These are phyloP conservation scores for Pogona vitticeps DNA, from an alignment of 2,113 vertebrate species.

Conservation along the genomic window DNA sequence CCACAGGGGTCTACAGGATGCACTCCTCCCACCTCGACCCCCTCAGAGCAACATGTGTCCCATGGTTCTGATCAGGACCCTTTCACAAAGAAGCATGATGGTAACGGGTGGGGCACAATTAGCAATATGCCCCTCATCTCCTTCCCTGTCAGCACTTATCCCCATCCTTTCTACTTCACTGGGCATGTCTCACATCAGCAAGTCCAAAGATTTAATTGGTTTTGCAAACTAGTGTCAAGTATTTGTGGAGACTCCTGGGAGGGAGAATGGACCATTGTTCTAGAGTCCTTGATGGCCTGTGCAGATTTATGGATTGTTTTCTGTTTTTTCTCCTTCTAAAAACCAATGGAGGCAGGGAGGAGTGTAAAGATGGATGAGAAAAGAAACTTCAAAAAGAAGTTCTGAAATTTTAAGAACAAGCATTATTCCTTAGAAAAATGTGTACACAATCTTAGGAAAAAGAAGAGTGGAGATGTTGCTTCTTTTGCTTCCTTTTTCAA, in stretches of 20 bases:
- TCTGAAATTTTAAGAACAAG: too few relatives aligned
- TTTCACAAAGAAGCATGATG: conserved; percentile 14
- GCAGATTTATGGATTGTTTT: conserved; percentile 23
- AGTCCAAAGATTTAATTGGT: conserved; percentile 30
- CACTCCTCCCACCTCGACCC: background rate
- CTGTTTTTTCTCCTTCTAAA: background rate
- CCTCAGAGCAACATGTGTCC: background rate
- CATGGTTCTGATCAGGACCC: background rate
- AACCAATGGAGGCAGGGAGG: background rate
- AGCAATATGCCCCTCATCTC: background rate
- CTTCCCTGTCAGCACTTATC: conserved; percentile 27
- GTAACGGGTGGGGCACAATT: background rate
- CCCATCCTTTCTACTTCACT: conserved; percentile 34
- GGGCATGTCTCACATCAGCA: conserved; percentile 10
- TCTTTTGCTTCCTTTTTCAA: background rate
- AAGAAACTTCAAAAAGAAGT: too few relatives aligned
- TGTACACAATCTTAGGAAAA: background rate
- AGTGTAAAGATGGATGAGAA: background rate
- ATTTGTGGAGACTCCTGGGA: conserved; percentile 1
- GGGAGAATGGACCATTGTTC: conserved; percentile 22
- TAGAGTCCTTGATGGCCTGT: conserved; percentile 2
- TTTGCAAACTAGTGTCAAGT: conserved; percentile 35
- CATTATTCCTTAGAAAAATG: background rate
- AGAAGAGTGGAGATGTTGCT: background rate
- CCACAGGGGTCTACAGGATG: too few relatives aligned